Conservation (phyloP, 2,113 vertebrate genomes). For the Eubucco bourcierii region DNA sequence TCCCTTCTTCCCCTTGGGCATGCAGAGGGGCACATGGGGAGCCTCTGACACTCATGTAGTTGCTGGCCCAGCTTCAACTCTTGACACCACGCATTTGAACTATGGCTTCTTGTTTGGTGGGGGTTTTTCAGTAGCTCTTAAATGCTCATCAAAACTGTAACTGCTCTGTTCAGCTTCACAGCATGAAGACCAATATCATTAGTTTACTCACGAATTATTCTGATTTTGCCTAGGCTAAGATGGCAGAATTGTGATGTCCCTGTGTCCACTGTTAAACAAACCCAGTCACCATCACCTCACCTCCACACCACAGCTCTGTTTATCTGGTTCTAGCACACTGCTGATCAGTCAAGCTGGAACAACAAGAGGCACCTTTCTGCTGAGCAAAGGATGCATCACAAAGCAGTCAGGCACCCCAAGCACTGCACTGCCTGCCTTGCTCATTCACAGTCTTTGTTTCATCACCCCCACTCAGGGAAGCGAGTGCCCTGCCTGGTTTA, state of each 20-base stretch:
- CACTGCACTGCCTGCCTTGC: neutral
- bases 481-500: neutral
- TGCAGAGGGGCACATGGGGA: too few species aligned
- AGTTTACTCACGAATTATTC: neutral
- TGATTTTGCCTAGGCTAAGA: neutral
- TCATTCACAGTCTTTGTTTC: neutral
- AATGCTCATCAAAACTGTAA: neutral
- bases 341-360: neutral
- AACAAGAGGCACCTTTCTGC: neutral
- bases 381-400: neutral
- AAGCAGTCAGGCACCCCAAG: neutral
- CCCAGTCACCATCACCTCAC: neutral
- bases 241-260: neutral
- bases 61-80: too few species aligned
- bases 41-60: too few species aligned
- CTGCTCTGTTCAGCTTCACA: neutral
- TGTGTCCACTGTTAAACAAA: neutral
- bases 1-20: too few species aligned
- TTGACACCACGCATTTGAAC: neutral
- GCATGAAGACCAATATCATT: neutral
- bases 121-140: neutral
- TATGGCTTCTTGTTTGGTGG: neutral
- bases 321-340: neutral
- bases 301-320: neutral
- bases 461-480: neutral